These are phyloP conservation scores for Drosophila aldrichi DNA, from an alignment of 2,888 invertebrate genomes.

Conservation along the genomic window DNA sequence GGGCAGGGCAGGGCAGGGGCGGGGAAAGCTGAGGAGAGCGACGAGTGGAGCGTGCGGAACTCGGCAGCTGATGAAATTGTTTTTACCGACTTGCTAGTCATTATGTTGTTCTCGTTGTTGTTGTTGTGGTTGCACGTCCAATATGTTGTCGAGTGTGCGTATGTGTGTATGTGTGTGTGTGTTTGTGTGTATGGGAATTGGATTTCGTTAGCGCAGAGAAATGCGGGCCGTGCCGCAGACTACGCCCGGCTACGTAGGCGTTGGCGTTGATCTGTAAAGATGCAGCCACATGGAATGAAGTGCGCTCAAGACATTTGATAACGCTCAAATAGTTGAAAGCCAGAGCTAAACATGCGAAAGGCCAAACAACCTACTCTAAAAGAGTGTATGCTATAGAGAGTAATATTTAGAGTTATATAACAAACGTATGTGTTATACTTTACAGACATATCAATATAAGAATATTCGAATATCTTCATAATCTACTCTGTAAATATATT, in stretches of 20 bases:
- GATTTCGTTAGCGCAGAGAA: constrained; percentile 21
- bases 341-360: neutral
- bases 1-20: too few relatives aligned
- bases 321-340: neutral
- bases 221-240: constrained; percentile 45
- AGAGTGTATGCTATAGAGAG: neutral
- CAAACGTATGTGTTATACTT: neutral
- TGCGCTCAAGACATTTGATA: constrained; percentile 17
- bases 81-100: constrained; percentile 59
- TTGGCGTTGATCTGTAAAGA: constrained; percentile 50
- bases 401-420: neutral
- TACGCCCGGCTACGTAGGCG: constrained; percentile 17
- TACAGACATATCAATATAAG: neutral
- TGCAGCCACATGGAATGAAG: constrained; percentile 45
- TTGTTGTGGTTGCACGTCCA: constrained; percentile 40
- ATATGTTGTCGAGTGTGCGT: constrained; percentile 27
- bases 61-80: constrained; percentile 57
- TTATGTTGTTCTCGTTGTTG: constrained; percentile 43
- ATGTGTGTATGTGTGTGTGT: constrained; percentile 1
- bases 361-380: neutral
- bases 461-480: neutral
- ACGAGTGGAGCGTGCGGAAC: constrained; percentile 27
- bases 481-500: too few relatives aligned
- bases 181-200: constrained; percentile 11
- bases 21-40: neutral